Evolutionary conservation across 1,140 invertebrate species (phyloP).

Genomic region (Sinonovacula constricta): DNA sequence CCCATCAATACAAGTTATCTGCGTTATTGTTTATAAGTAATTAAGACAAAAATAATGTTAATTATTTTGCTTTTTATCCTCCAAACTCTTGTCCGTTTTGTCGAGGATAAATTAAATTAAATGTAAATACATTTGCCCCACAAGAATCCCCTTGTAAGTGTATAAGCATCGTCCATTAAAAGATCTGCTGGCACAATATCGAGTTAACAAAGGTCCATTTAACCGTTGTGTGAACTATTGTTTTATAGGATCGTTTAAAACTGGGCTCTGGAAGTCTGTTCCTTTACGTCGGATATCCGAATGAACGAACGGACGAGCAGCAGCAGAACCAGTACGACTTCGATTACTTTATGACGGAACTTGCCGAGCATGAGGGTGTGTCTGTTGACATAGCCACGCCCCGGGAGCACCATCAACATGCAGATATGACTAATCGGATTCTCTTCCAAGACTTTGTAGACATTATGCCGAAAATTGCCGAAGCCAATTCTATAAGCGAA

Average conservation of each 20-base stretch:
- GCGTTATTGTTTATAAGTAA: too few relatives aligned
- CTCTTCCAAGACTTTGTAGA: constrained; percentile 82
- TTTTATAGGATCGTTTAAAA: constrained; percentile 67
- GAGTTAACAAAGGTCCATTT: constrained; percentile 3
- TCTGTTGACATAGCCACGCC: constrained; percentile 61
- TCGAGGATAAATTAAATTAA: too few relatives aligned
- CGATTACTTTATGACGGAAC: constrained; percentile 68
- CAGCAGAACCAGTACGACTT: constrained; percentile 55
- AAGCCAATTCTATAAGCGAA: constrained; percentile 83
- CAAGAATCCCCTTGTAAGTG: too few relatives aligned
- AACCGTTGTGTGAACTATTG: too few relatives aligned
- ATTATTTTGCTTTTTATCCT: too few relatives aligned
- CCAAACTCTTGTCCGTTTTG: too few relatives aligned
- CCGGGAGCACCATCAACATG: constrained; percentile 34
- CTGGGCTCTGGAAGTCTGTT: constrained; percentile 67
- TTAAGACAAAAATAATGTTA: too few relatives aligned
- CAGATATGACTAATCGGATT: constrained; percentile 55
- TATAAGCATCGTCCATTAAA: too few relatives aligned
- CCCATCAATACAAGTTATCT: too few relatives aligned
- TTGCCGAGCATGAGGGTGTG: constrained; percentile 66
- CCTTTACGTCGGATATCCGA: constrained; percentile 61
- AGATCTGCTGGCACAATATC: not conserved
- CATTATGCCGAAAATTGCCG: constrained; percentile 81
- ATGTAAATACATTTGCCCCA: too few relatives aligned
- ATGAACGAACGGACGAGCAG: constrained; percentile 53